A percentile compares a stretch with the other conserved stretches of the same genome.
Conservation (phyloP, 2,113 vertebrate genomes). For the Falcunculus frontatus region DNA sequence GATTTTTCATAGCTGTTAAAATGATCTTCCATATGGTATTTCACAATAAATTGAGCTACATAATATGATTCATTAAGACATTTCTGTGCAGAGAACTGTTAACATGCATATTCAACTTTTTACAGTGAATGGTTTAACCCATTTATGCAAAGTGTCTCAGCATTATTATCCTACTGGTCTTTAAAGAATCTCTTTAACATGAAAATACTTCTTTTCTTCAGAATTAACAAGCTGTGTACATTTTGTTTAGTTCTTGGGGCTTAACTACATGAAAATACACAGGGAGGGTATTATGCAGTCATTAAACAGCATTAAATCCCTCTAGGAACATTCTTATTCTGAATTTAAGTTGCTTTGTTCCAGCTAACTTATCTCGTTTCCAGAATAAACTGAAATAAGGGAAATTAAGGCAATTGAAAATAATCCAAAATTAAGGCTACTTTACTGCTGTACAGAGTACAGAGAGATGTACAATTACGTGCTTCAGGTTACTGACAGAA, state of each 20-base stretch:
- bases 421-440: neutral
- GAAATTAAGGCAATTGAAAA: neutral
- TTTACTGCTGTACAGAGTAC: neutral
- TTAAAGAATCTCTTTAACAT: neutral
- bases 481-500: neutral
- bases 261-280: neutral
- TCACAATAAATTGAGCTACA: neutral
- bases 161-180: neutral
- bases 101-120: neutral
- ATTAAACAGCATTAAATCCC: neutral
- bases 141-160: neutral
- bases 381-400: neutral
- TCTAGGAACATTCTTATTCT: neutral
- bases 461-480: neutral
- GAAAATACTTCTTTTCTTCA: neutral
- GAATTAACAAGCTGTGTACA: neutral
- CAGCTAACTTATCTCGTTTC: neutral
- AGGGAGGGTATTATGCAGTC: neutral
- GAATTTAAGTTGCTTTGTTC: neutral
- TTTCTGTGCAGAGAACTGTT: neutral
- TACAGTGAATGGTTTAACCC: neutral
- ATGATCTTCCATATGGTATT: neutral
- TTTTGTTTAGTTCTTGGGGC: neutral
- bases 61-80: neutral
- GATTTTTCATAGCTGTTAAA: neutral